Conservation (phyloP, 1,140 invertebrate species). For the Ruditapes philippinarum region DNA sequence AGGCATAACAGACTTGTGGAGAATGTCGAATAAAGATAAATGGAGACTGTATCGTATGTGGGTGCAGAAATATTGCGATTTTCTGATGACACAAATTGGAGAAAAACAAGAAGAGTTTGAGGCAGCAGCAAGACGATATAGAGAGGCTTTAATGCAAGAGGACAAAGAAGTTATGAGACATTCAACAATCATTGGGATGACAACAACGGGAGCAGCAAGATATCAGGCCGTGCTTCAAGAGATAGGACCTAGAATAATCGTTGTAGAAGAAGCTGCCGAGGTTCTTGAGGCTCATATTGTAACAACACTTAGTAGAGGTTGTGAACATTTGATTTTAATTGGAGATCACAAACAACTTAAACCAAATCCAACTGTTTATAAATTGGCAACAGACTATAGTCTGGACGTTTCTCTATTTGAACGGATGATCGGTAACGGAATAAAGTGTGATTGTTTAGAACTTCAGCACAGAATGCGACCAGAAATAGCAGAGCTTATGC, state of each 20-base stretch:
- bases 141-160: conserved; percentile 76
- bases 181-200: conserved; percentile 85
- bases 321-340: conserved; percentile 91
- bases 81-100: conserved; percentile 67
- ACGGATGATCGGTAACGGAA: conserved; percentile 83
- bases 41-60: conserved; percentile 85
- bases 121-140: conserved; percentile 64
- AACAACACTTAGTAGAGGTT: conserved; percentile 88
- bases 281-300: conserved; percentile 84
- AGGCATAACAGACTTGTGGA: conserved; percentile 77
- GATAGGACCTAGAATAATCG: conserved; percentile 80
- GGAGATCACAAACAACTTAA: conserved; percentile 87
- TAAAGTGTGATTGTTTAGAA: conserved; percentile 82
- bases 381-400: conserved; percentile 84
- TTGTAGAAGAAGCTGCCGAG: conserved; percentile 86
- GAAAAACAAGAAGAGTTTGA: conserved; percentile 71
- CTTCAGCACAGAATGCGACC: conserved; percentile 76
- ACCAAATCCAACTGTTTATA: conserved; percentile 85
- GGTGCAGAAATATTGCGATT: conserved; percentile 74
- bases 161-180: conserved; percentile 82
- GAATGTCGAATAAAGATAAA: conserved; percentile 75
- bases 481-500: conserved; percentile 85
- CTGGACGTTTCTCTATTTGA: conserved; percentile 87
- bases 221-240: conserved; percentile 77
- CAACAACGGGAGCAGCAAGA: conserved; percentile 84